Evolutionary conservation across 2,113 vertebrate species (phyloP).

Genomic region (Fulmarus glacialis): DNA sequence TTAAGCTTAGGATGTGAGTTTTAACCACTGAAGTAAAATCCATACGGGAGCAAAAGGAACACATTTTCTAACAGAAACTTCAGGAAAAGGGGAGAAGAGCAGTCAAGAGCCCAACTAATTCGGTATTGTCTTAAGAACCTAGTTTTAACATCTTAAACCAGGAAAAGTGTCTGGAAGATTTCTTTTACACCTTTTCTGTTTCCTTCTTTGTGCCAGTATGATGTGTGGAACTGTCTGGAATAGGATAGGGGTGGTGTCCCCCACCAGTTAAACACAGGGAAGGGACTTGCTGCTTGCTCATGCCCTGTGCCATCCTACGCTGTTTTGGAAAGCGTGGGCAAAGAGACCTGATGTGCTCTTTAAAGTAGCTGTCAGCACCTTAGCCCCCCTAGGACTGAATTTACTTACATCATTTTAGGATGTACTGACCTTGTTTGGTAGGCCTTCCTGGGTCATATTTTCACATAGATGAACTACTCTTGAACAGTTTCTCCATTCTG

Average conservation of each 20-base stretch:
- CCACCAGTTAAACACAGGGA: neutral
- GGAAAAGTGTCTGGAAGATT: neutral
- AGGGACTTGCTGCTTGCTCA: neutral
- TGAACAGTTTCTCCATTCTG: neutral
- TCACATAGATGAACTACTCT: neutral
- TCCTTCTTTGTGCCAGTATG: neutral
- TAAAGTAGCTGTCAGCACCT: neutral
- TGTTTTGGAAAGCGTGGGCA: neutral
- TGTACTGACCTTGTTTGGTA: neutral
- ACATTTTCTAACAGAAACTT: neutral
- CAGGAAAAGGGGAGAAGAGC: neutral
- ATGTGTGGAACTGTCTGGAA: neutral
- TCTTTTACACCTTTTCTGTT: neutral
- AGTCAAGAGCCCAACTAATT: neutral
- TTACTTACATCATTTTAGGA: neutral
- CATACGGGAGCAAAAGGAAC: neutral
- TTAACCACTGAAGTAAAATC: conserved; percentile 12
- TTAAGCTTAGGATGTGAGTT: neutral
- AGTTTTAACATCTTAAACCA: neutral
- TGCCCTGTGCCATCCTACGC: neutral
- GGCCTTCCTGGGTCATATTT: neutral
- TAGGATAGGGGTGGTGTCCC: neutral
- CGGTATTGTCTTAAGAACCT: neutral
- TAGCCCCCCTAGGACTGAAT: neutral
- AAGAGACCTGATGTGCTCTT: neutral